A percentile compares a stretch with the other conserved stretches of the same genome.
These are phyloP conservation scores for Metellina segmentata DNA, from an alignment of 2,888 invertebrate genomes.

Conservation along the genomic window DNA sequence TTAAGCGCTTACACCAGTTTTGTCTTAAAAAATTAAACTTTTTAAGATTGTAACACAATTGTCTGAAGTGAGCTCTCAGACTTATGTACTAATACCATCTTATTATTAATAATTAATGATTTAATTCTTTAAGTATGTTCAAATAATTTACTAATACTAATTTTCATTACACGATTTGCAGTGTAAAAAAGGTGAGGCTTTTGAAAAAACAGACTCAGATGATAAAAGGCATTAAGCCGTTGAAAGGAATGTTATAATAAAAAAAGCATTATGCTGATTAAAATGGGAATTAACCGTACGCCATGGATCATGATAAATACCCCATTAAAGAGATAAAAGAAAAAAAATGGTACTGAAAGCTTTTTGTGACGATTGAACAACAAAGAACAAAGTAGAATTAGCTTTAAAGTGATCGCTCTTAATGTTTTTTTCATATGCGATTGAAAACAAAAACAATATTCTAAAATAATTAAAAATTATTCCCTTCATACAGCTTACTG, in stretches of 20 bases:
- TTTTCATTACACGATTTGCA: not conserved
- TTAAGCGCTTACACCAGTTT: no score
- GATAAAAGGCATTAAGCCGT: not conserved
- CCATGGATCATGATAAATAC: not conserved
- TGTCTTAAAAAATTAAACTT: not conserved
- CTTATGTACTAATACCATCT: not conserved
- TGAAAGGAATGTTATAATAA: not conserved
- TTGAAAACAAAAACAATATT: not conserved
- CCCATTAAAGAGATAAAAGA: not conserved
- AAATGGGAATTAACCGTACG: not conserved
- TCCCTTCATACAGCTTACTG: not conserved
- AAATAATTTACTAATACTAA: not conserved
- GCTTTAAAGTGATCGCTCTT: not conserved
- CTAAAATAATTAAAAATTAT: not conserved
- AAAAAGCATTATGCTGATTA: not conserved
- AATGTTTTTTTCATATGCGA: not conserved
- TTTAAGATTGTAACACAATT: not conserved
- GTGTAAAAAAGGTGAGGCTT: not conserved
- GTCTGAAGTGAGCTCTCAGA: not conserved
- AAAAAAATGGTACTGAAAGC: not conserved
- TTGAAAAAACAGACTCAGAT: not conserved
- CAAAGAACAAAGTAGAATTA: not conserved
- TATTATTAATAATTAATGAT: not conserved
- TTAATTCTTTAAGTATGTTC: not conserved
- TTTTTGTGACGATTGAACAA: not conserved